phyloP scores from a whole-genome alignment of 2,113 vertebrate genomes.

The Pungitius pungitius region DNA sequence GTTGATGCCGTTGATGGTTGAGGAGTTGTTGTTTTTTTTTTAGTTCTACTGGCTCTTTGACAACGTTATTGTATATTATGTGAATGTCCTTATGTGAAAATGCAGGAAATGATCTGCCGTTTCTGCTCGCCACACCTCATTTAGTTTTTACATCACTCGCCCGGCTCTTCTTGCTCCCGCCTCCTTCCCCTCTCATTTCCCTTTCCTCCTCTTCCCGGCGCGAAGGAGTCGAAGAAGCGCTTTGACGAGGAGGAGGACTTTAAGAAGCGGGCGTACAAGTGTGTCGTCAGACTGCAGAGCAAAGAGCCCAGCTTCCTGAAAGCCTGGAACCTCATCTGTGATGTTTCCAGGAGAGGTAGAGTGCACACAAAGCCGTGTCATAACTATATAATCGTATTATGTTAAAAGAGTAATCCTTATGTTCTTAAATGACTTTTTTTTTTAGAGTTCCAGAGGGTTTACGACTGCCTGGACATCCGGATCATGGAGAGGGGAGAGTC shows the following conservation, averaged over 20 bases:
- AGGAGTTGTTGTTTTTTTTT: too few relatives aligned
- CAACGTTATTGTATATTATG: not conserved
- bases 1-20: too few relatives aligned
- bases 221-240: constrained; percentile 95
- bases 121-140: constrained; percentile 15
- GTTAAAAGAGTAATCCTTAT: not conserved
- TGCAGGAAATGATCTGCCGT: not conserved
- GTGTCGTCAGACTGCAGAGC: constrained; percentile 94
- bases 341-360: constrained; percentile 91
- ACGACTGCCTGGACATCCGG: constrained; percentile 86
- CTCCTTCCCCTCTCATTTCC: not conserved
- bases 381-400: not conserved
- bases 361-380: not conserved
- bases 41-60: too few relatives aligned
- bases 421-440: not conserved
- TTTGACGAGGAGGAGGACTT: constrained; percentile 96
- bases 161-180: not conserved
- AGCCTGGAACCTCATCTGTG: constrained; percentile 95
- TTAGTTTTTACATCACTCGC: not conserved
- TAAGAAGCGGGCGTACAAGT: constrained; percentile 93
- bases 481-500: constrained; percentile 93
- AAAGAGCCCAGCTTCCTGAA: constrained; percentile 91
- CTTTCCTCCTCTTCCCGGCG: constrained; percentile 7
- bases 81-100: not conserved
- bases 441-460: constrained; percentile 95